Conservation (phyloP, 2,888 invertebrate genomes). For the Leptopilina myrica region DNA sequence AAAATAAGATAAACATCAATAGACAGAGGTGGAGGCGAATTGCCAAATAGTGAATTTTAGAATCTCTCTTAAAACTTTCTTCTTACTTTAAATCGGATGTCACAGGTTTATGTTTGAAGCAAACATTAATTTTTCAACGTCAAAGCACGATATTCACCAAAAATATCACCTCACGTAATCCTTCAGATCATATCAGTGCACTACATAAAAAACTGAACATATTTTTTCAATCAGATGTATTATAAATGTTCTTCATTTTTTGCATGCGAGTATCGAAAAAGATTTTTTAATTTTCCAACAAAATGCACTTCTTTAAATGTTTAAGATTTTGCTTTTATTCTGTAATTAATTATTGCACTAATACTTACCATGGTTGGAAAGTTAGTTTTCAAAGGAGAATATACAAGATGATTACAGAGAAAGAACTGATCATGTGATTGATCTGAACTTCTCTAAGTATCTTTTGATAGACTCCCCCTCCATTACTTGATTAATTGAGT, state of each 20-base stretch:
- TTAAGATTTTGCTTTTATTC: background rate
- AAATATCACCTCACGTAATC: conserved; percentile 17
- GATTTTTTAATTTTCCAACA: background rate
- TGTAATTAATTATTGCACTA: conserved; percentile 4
- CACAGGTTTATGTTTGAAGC: conserved; percentile 15
- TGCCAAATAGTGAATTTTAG: conserved; percentile 53
- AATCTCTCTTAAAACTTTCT: too few relatives aligned
- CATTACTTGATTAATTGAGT: conserved; percentile 58
- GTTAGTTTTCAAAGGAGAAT: conserved; percentile 64
- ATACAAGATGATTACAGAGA: conserved; percentile 74
- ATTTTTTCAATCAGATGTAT: background rate
- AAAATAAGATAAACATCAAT: conserved; percentile 62
- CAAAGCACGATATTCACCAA: conserved; percentile 9
- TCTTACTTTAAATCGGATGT: background rate
- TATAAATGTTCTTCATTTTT: too few relatives aligned
- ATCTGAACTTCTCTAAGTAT: conserved; percentile 76
- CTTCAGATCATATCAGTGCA: background rate
- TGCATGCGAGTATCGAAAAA: too few relatives aligned
- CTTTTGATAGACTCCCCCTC: conserved; percentile 71
- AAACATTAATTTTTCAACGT: conserved; percentile 29
- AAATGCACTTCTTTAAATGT: background rate
- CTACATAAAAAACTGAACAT: background rate
- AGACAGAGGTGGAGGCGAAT: conserved; percentile 53
- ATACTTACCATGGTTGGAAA: conserved; percentile 71
- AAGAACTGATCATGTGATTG: conserved; percentile 75